A percentile compares a stretch with the other conserved stretches of the same genome.
Evolutionary conservation across 2,888 invertebrate genomes (phyloP).

Genomic region (Melanargia galathea): DNA sequence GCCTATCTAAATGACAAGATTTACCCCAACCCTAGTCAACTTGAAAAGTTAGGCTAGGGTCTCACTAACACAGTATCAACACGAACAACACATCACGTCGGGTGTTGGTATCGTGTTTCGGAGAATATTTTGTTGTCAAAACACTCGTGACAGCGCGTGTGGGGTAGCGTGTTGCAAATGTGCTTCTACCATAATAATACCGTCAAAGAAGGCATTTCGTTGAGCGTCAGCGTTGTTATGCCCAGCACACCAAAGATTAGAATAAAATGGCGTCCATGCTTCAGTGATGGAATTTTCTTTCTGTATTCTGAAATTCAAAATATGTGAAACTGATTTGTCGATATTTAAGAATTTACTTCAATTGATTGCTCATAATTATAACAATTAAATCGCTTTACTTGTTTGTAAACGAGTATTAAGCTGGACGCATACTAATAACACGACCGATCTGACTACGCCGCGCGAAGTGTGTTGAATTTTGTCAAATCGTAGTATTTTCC

Average conservation of each 20-base stretch:
- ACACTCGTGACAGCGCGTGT: not conserved
- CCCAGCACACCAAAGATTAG: constrained; percentile 81
- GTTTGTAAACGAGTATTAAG: constrained; percentile 22
- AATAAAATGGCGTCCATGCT: constrained; percentile 63
- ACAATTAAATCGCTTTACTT: constrained; percentile 48
- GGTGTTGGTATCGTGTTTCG: not conserved
- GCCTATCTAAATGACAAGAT: no score
- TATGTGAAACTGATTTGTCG: constrained; percentile 62
- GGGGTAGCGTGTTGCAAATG: not conserved
- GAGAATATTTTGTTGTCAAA: not conserved
- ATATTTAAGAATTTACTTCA: constrained; percentile 53
- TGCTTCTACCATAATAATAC: constrained; percentile 32
- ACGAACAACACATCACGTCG: not conserved
- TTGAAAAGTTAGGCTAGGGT: not conserved
- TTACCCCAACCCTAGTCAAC: not conserved
- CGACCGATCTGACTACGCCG: not conserved
- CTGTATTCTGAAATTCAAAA: constrained; percentile 47
- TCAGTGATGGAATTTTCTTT: constrained; percentile 55
- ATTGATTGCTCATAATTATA: constrained; percentile 58
- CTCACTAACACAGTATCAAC: not conserved
- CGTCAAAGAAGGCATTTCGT: constrained; percentile 51
- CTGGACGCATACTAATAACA: not conserved
- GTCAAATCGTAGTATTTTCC: not conserved
- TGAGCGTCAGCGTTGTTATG: constrained; percentile 57
- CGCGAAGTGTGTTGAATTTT: not conserved